A percentile compares a stretch with the other conserved stretches of the same genome.
Conservation (phyloP, 2,113 vertebrate genomes). For the Crotalus viridis region DNA sequence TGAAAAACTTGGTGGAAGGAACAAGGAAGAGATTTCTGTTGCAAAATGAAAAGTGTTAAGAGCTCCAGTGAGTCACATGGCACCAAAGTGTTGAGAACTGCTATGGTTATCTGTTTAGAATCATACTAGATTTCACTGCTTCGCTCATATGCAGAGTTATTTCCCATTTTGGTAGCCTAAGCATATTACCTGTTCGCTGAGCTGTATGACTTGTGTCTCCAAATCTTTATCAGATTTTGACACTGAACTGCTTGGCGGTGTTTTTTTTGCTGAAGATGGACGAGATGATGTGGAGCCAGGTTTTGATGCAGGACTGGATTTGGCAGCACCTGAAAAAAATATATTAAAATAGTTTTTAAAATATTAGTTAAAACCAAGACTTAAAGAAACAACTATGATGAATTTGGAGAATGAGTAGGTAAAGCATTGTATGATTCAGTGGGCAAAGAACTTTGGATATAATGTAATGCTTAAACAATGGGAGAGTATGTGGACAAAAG, state of each 20-base stretch:
- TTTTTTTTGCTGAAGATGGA: conserved; percentile 96
- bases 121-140: neutral
- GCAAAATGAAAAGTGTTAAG: too few relatives aligned
- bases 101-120: neutral
- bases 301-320: conserved; percentile 88
- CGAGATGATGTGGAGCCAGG: conserved; percentile 90
- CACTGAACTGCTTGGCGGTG: conserved; percentile 75
- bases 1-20: neutral
- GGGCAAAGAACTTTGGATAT: neutral
- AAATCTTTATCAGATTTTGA: conserved; percentile 96
- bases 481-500: neutral
- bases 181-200: conserved; percentile 88
- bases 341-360: conserved; percentile 1
- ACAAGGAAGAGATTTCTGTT: too few relatives aligned
- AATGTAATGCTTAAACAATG: neutral
- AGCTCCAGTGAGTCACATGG: neutral
- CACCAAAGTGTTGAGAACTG: neutral
- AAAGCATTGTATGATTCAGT: neutral
- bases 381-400: neutral
- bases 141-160: neutral
- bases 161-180: neutral
- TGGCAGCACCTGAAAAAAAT: conserved; percentile 84
- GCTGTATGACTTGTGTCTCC: conserved; percentile 94
- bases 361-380: neutral
- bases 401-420: neutral